Evolutionary conservation across 2,888 invertebrate genomes (phyloP).

Genomic region (Mystacides longicornis): DNA sequence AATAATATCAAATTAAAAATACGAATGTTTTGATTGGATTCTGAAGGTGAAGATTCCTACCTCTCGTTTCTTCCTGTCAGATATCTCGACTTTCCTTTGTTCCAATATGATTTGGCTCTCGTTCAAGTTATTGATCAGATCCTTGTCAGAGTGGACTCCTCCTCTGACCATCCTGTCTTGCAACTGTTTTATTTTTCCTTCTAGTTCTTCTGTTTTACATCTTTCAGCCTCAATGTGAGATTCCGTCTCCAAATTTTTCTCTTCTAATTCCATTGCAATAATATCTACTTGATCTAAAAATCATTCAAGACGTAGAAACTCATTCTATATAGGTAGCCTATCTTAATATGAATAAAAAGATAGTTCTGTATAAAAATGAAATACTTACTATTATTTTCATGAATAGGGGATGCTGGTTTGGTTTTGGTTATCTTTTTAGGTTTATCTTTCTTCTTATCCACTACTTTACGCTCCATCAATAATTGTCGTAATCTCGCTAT

Average conservation of each 20-base stretch:
- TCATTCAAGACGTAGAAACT: neutral
- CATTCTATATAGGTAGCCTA: no score
- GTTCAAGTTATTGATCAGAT: constrained; percentile 91
- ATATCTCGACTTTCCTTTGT: constrained; percentile 76
- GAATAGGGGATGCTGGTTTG: constrained; percentile 32
- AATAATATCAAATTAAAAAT: constrained; percentile 31
- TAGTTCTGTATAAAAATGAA: neutral
- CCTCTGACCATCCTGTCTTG: constrained; percentile 93
- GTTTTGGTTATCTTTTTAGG: constrained; percentile 37
- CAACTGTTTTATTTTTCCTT: constrained; percentile 70
- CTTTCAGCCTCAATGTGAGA: constrained; percentile 59
- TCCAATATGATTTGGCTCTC: constrained; percentile 88
- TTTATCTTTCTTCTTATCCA: constrained; percentile 38
- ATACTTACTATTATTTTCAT: constrained; percentile 19
- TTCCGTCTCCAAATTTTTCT: constrained; percentile 42
- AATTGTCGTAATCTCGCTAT: constrained; percentile 64
- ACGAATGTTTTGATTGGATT: neutral
- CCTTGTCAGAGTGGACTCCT: constrained; percentile 56
- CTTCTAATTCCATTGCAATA: constrained; percentile 42
- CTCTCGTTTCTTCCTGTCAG: constrained; percentile 78
- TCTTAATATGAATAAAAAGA: no score
- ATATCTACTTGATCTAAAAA: constrained; percentile 37
- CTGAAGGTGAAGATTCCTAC: constrained; percentile 32
- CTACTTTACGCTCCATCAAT: constrained; percentile 40
- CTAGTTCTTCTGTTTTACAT: constrained; percentile 66